phyloP scores from a whole-genome alignment of 1,140 invertebrate species.

The Popillia japonica region DNA sequence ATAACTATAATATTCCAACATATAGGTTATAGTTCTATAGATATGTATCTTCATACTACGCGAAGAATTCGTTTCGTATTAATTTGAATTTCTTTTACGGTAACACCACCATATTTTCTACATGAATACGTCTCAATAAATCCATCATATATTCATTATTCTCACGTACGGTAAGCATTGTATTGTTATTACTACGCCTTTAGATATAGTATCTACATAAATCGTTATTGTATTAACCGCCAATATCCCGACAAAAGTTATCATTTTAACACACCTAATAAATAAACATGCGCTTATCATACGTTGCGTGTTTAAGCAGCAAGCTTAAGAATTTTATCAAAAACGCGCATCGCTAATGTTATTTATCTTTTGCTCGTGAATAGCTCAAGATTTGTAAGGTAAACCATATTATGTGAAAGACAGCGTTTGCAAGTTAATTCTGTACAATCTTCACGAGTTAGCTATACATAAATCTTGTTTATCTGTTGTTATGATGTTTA shows the following conservation, averaged over 20 bases:
- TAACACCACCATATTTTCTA: background rate
- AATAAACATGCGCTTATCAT: background rate
- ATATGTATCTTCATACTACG: no score
- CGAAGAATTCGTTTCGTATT: no score
- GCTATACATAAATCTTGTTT: background rate
- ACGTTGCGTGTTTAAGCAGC: background rate
- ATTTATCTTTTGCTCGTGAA: background rate
- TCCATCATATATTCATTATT: background rate
- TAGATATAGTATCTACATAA: background rate
- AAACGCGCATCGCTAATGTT: background rate
- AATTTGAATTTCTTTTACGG: no score
- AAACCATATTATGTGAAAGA: no score
- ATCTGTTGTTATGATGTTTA: background rate
- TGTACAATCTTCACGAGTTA: background rate
- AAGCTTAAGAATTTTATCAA: background rate
- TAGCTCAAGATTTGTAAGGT: background rate
- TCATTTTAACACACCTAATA: conserved; percentile 2
- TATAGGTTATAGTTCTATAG: no score
- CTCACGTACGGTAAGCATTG: background rate
- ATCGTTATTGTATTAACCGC: background rate
- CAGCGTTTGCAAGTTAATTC: background rate
- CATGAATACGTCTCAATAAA: background rate
- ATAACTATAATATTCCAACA: no score
- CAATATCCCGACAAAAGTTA: conserved; percentile 3
- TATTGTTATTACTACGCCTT: background rate